Evolutionary conservation across 2,797 vertebrate genomes (phyloP), one percentile per base, ranked within the genome.

Genomic region (Sebastes nivosus): DNA sequence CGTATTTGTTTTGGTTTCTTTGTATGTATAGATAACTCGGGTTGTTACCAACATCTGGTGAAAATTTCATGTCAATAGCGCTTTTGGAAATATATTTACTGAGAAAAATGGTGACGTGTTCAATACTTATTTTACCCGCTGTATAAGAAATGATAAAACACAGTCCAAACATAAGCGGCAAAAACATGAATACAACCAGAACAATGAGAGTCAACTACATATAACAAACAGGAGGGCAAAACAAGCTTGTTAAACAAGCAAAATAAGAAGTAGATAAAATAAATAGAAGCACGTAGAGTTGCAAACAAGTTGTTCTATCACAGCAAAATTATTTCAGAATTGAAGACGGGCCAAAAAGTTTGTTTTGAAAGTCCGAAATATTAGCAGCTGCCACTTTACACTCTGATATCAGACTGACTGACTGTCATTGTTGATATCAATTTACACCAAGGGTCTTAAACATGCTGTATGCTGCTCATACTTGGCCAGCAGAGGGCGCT

Each of bases 401-500:
- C 12, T 38, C 36, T 38, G 36, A 38, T 38, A 34, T 16, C 34
- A 8, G 13, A 50, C 58, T 30, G 42, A 34, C 8, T 61, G 8
- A 25, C 27, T 16, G 20, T 29, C 22, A 9, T 0, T 38, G 36
- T 38, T 38, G 36, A 30, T 30, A n/a, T 29, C 38, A 42, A 30
- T 50, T 60, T 29, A 12, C 38, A 9, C 2, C 5, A 34, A 4
- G 30, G 52, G 52, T 22, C 14, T 36, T n/a, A 34, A 32, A 52
- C 58, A 24, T 34, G 24, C 10, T 52, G 20, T 32, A 16, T 22
- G 34, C 64, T 22, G 1, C 5, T 25, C 2, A 22, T 27, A 10
- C 46, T 8, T 67, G 18, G 14, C 77, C 74, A 86, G 36, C 66
- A 27, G 54, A 50, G 66, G 75, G 77, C 3, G 30, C 68, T 69